phyloP scores from a whole-genome alignment of 2,888 invertebrate genomes.

The Orthonychiurus folsomi region DNA sequence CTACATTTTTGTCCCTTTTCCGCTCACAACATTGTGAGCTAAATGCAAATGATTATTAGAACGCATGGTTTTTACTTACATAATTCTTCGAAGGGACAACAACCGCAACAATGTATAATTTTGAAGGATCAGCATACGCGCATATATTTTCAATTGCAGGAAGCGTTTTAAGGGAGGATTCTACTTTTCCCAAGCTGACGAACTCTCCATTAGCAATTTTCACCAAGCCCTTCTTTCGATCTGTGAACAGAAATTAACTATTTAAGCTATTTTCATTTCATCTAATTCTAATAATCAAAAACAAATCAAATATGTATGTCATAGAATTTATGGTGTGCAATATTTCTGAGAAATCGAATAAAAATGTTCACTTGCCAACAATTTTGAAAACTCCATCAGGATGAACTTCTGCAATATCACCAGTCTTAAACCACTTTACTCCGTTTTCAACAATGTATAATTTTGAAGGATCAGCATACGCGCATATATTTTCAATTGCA shows the following conservation, averaged over 20 bases:
- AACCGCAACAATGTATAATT: too few relatives aligned
- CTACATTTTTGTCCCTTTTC: too few relatives aligned
- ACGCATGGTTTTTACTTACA: not conserved
- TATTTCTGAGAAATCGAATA: too few relatives aligned
- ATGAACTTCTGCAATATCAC: not conserved
- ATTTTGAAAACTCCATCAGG: slow-evolving; percentile 58
- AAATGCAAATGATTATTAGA: not conserved
- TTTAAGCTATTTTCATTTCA: not conserved
- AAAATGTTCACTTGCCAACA: slow-evolving; percentile 74
- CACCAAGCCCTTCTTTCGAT: slow-evolving; percentile 97
- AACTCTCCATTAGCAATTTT: slow-evolving; percentile 97
- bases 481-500: slow-evolving; percentile 92
- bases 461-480: slow-evolving; percentile 82
- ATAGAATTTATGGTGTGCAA: not conserved
- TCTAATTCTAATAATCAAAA: not conserved
- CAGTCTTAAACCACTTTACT: slow-evolving; percentile 54
- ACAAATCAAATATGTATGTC: too few relatives aligned
- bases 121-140: slow-evolving; percentile 91
- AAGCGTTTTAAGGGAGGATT: slow-evolving; percentile 86
- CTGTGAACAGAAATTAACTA: slow-evolving; percentile 49
- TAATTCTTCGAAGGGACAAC: not conserved
- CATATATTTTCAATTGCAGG: slow-evolving; percentile 94
- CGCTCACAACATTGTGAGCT: not conserved
- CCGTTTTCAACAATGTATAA: slow-evolving; percentile 80
- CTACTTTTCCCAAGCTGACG: slow-evolving; percentile 92